phyloP scores from a whole-genome alignment of 2,888 invertebrate species.

The Drosophila kambysellisi region DNA sequence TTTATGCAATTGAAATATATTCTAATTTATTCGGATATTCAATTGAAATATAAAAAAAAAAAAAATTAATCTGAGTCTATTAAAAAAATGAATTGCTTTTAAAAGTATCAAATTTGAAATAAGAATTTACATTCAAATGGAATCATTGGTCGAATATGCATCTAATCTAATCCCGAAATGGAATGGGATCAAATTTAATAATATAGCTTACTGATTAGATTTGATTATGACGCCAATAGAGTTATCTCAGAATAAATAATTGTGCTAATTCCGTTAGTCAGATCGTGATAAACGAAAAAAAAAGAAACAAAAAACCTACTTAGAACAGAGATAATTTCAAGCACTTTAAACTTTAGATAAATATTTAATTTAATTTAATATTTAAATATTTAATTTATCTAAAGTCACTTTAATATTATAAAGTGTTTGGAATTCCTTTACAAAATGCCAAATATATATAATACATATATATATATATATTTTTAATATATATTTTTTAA shows the following conservation, averaged over 20 bases:
- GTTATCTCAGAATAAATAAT: background rate
- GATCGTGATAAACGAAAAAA: background rate
- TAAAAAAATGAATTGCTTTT: background rate
- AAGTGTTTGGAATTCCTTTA: background rate
- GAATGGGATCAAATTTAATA: constrained; percentile 1
- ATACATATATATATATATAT: too few species aligned
- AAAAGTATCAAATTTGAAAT: background rate
- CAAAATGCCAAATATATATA: background rate
- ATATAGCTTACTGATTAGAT: constrained; percentile 1
- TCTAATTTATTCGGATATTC: background rate
- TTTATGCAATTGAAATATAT: background rate
- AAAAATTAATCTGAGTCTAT: background rate
- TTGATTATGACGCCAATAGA: background rate
- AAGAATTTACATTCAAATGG: background rate
- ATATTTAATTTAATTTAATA: background rate
- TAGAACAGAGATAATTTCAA: background rate
- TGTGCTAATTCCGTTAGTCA: background rate
- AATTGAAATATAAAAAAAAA: background rate
- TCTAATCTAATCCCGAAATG: background rate
- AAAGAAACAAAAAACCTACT: background rate
- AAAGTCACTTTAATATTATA: background rate
- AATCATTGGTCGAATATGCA: background rate
- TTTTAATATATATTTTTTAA: too few species aligned
- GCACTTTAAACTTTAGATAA: too few species aligned
- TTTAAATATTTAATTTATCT: background rate